These are phyloP conservation scores for Drosophila paulistorum DNA, from an alignment of 1,140 invertebrate species.

Conservation along the genomic window DNA sequence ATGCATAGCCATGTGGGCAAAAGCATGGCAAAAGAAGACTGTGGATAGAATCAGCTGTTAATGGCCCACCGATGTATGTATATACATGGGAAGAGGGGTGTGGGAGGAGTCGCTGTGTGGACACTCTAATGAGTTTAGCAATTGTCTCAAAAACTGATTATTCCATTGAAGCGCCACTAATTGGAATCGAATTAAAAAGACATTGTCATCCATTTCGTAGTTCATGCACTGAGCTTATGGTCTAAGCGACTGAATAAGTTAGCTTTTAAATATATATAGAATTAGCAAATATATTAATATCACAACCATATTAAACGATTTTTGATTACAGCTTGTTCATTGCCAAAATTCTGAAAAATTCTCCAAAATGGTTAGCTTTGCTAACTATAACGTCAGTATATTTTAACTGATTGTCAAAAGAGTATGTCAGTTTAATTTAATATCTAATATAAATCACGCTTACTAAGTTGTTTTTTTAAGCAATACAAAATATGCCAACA, in stretches of 20 bases:
- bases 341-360: too few relatives aligned
- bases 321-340: too few relatives aligned
- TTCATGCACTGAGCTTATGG: not conserved
- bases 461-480: too few relatives aligned
- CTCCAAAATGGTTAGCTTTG: too few relatives aligned
- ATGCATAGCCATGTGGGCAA: slow-evolving; percentile 63
- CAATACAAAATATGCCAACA: too few relatives aligned
- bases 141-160: not conserved
- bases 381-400: too few relatives aligned
- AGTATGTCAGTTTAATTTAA: too few relatives aligned
- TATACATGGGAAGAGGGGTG: not conserved
- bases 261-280: too few relatives aligned
- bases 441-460: too few relatives aligned
- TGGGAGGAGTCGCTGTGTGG: not conserved
- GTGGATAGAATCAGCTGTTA: not conserved
- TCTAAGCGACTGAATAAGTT: not conserved
- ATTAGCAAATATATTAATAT: too few relatives aligned
- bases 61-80: not conserved
- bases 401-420: too few relatives aligned
- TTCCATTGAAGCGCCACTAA: slow-evolving; percentile 3
- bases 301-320: too few relatives aligned
- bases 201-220: not conserved
- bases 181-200: slow-evolving; percentile 3
- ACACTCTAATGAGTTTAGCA: slow-evolving; percentile 2
- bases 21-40: not conserved